Conservation (phyloP, 1,140 invertebrate species). For the Lasaia peninsularis region DNA sequence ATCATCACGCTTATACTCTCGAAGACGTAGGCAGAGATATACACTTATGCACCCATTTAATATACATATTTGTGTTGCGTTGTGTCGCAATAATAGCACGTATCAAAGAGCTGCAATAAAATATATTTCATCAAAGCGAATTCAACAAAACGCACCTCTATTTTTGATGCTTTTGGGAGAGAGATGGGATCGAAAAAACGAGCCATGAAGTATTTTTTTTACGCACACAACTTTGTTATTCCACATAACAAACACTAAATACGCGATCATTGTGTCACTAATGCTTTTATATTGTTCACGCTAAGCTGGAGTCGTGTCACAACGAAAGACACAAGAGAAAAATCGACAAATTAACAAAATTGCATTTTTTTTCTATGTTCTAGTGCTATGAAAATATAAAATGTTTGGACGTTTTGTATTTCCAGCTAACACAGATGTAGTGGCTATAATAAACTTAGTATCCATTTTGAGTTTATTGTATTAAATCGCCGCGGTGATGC, state of each 20-base stretch:
- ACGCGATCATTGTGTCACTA: slow-evolving; percentile 7
- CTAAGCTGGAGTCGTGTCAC: not conserved
- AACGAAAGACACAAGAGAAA: not conserved
- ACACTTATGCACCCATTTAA: no score
- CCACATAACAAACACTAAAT: slow-evolving; percentile 7
- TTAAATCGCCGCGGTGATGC: no score
- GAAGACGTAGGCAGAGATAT: no score
- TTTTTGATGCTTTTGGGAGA: not conserved
- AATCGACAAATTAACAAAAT: not conserved
- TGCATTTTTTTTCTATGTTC: not conserved
- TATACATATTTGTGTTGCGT: no score
- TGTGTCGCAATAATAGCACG: no score
- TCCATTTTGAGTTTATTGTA: no score
- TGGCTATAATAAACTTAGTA: no score
- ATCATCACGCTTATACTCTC: no score
- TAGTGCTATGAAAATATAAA: no score
- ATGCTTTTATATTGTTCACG: slow-evolving; percentile 6
- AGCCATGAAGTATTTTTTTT: not conserved
- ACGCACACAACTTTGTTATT: slow-evolving; percentile 8
- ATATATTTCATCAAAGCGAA: not conserved
- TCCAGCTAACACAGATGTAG: no score
- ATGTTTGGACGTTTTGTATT: no score
- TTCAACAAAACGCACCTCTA: not conserved
- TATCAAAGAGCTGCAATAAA: not conserved
- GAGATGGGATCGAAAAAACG: slow-evolving; percentile 3